Base-by-base conservation (phyloP, 2,797 vertebrate species). In the Podarcis lilfordi region DNA sequence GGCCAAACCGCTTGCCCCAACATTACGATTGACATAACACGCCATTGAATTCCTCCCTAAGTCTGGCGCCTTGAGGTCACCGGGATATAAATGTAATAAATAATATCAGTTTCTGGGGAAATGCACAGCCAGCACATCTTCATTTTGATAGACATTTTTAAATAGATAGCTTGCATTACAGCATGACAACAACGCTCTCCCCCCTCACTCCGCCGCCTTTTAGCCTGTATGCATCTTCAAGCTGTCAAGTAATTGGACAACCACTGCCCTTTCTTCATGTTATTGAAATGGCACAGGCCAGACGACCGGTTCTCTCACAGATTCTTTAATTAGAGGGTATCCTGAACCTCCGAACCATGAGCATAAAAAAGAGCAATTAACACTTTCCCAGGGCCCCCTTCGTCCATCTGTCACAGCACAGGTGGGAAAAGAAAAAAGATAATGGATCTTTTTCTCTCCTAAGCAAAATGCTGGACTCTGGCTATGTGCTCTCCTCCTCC, bases 241-340 rank as follows among this genome's bases (percentile, higher is more conserved):
- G 88, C 84, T 95, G 92, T 95, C 93, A 93, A 93, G 87, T 89
- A 94, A 93, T 94, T 92, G 93, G 93, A 92, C 89, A 90, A 92
- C 90, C 85, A 85, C 86, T 94, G 93, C 93, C 93, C 94, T 96
- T 96, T 95, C 93, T 95, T 96, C 94, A 92, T 95, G 96, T 96
- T 95, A 95, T 97, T 96, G 95, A 96, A 96, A 95, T 96, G 95
- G 96, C 96, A 97, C 95, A 97, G 97, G 97, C 97, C 97, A 98
- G 97, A 97, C 97, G 97, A 96, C 97, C 94, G 89, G 95, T 96
- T 97, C 93, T 95, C 96, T 97, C 95, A 94, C 95, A 96, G 94
- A 92, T 97, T 96, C 97, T 95, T 98, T 98, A 98, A 98, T 98
- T 98, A 98, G 96, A 97, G 96, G 96, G 94, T 96, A 94, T 95